A percentile compares a stretch with the other conserved stretches of the same genome.
Conservation (phyloP, 2,797 vertebrate species). For the Pitangus sulphuratus region DNA sequence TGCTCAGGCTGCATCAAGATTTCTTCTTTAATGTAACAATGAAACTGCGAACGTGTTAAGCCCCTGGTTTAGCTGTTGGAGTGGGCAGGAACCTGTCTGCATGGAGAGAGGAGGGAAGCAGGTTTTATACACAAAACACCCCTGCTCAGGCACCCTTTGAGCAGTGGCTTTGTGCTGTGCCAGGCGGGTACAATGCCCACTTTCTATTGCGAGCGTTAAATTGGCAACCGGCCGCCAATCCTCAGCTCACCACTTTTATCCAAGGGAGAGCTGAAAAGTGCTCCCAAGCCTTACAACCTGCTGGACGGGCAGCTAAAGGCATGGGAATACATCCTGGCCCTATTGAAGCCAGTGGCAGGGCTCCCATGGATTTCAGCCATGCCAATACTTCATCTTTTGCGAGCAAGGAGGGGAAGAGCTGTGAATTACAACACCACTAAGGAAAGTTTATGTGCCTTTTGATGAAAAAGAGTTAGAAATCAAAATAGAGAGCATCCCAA, state of each 20-base stretch:
- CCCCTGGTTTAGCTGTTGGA: neutral
- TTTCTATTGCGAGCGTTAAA: neutral
- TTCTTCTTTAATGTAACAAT: slow-evolving; percentile 7
- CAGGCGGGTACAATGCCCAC: slow-evolving; percentile 17
- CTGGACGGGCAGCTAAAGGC: slow-evolving; percentile 43
- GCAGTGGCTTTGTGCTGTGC: slow-evolving; percentile 52
- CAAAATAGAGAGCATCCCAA: neutral
- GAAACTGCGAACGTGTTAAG: neutral
- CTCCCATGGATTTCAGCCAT: neutral
- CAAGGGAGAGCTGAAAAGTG: slow-evolving; percentile 6
- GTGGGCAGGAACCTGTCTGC: neutral
- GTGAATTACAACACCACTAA: neutral
- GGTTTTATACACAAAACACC: slow-evolving; percentile 18
- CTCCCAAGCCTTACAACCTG: slow-evolving; percentile 16
- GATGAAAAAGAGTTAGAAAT: slow-evolving; percentile 26
- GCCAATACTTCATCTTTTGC: neutral
- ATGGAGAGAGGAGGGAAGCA: neutral
- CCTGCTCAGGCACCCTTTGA: slow-evolving; percentile 14
- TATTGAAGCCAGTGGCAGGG: slow-evolving; percentile 25
- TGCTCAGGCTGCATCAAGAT: neutral
- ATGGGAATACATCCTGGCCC: slow-evolving; percentile 63
- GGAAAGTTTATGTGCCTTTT: neutral
- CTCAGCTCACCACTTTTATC: slow-evolving; percentile 1
- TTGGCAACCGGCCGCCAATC: neutral
- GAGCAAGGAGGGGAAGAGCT: neutral